Conservation (phyloP, 1,140 invertebrate species). For the Rhysida immarginata region DNA sequence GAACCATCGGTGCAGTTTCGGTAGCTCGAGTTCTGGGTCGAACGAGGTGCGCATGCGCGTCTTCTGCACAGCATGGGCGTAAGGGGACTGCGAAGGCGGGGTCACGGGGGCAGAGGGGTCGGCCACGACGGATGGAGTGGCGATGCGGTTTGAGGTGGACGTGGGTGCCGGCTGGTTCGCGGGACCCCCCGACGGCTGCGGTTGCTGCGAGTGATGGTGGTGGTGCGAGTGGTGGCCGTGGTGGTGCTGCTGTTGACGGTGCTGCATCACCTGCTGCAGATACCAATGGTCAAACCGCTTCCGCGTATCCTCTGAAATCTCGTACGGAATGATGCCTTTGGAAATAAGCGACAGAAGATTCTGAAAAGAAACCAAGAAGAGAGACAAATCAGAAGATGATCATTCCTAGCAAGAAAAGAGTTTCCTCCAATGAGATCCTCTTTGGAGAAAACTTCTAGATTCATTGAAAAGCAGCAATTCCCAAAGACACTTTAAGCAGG, state of each 20-base stretch:
- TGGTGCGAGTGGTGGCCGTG: too few species aligned
- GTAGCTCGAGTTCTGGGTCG: constrained; percentile 87
- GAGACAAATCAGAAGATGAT: too few species aligned
- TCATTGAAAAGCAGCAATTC: too few species aligned
- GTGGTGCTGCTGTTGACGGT: constrained; percentile 16
- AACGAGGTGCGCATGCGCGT: constrained; percentile 82
- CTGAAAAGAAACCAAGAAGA: constrained; percentile 17
- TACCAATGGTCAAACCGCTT: constrained; percentile 32
- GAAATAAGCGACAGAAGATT: constrained; percentile 20
- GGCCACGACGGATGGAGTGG: constrained; percentile 11
- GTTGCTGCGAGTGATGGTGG: constrained; percentile 15
- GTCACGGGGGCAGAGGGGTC: constrained; percentile 12
- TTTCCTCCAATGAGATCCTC: too few species aligned
- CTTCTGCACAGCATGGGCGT: constrained; percentile 52
- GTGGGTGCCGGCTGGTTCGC: not conserved
- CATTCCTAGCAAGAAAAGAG: too few species aligned
- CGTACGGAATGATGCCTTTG: constrained; percentile 21
- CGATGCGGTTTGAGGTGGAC: not conserved
- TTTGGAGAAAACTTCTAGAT: too few species aligned
- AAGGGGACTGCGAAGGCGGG: constrained; percentile 21
- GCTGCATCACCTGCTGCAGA: constrained; percentile 25
- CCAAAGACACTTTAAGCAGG: too few species aligned
- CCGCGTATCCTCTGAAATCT: constrained; percentile 26
- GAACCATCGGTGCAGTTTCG: constrained; percentile 87
- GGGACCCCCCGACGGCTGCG: constrained; percentile 6